phyloP scores from a whole-genome alignment of 2,113 vertebrate genomes.

The Leuciscus idus region DNA sequence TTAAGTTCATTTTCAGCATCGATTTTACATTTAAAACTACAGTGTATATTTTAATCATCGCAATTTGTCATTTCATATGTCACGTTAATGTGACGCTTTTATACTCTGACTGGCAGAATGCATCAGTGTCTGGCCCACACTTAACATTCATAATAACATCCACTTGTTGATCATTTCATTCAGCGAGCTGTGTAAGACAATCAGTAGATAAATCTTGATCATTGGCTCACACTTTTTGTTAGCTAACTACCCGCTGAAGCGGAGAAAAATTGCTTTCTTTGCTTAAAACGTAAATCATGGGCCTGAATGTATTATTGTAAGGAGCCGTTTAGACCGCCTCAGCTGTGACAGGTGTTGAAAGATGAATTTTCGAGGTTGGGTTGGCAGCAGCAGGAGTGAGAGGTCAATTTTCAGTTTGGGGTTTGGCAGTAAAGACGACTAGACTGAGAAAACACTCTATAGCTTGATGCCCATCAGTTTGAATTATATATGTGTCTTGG shows the following conservation, averaged over 20 bases:
- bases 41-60: not conserved
- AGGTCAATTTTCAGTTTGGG: conserved; percentile 5
- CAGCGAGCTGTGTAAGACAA: not conserved
- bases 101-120: not conserved
- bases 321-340: not conserved
- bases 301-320: conserved; percentile 7
- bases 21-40: not conserved
- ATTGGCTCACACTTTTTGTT: not conserved
- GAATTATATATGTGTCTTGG: not conserved
- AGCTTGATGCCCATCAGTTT: not conserved
- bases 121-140: not conserved
- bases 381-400: conserved; percentile 2
- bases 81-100: not conserved
- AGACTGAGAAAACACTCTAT: not conserved
- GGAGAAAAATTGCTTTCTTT: not conserved
- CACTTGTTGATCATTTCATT: not conserved
- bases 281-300: not conserved
- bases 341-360: conserved; percentile 24
- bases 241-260: not conserved
- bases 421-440: not conserved
- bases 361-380: conserved; percentile 17
- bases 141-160: not conserved
- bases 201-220: not conserved
- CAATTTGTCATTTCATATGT: not conserved
- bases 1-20: not conserved